phyloP scores from a whole-genome alignment of 2,888 invertebrate genomes.

The Pterostichus madidus region DNA sequence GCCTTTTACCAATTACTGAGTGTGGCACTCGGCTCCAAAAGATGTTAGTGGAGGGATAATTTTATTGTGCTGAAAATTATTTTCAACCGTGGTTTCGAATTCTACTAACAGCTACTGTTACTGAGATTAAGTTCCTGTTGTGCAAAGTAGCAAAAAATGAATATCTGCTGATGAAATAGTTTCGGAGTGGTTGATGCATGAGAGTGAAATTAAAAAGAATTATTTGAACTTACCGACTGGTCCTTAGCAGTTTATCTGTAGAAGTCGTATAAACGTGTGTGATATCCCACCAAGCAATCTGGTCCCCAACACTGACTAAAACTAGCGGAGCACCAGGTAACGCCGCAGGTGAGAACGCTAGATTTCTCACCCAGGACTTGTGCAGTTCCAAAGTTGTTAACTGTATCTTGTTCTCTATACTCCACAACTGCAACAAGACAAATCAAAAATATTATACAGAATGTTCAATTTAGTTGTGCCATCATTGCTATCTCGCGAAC shows the following conservation, averaged over 20 bases:
- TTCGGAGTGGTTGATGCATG: no score
- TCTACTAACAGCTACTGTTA: no score
- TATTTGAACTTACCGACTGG: conserved; percentile 59
- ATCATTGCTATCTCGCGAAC: no score
- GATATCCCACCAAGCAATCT: conserved; percentile 82
- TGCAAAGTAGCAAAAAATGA: no score
- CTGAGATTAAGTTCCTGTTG: no score
- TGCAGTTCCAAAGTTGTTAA: conserved; percentile 78
- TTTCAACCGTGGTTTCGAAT: no score
- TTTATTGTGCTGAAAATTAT: no score
- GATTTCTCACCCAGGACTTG: conserved; percentile 78
- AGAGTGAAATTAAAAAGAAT: neutral
- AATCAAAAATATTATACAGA: neutral
- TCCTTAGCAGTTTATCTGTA: conserved; percentile 67
- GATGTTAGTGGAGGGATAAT: no score
- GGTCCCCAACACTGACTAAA: conserved; percentile 80
- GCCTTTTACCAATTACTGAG: no score
- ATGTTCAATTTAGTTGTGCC: no score
- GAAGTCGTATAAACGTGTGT: conserved; percentile 73
- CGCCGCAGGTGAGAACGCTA: conserved; percentile 80
- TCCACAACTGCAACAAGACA: conserved; percentile 77
- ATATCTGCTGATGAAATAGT: no score
- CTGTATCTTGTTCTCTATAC: conserved; percentile 76
- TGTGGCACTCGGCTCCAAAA: no score
- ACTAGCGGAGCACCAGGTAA: conserved; percentile 77